Base-by-base conservation (phyloP, 2,113 vertebrate species). In the Peromyscus polionotus region DNA sequence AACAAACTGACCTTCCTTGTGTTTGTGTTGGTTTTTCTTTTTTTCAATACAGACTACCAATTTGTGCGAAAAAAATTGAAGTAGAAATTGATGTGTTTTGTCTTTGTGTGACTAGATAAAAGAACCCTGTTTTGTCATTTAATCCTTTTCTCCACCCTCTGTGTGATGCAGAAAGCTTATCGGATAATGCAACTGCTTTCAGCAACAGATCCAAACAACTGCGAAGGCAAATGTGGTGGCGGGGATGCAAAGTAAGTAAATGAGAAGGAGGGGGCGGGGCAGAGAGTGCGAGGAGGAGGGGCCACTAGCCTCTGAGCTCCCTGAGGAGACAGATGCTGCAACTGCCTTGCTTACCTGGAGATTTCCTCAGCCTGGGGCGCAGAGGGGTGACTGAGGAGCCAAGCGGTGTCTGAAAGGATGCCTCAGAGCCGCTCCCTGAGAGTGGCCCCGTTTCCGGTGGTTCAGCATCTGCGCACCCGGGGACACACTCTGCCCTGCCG, bases 171-270 rank as follows among this genome's bases (percentile, higher is more conserved):
- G 99, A 99, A 98, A 99, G 99, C 98, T 99, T 99, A 88, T 99
- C 99, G 54, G 99, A 99, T 98, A 99, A 99, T 7, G 99, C 99
- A 19, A 99, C 99, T 73, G 99, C 99, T 91, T 99, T 99, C 98
- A 99, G 99, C 98, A 99, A 99, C 98, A 99, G 99, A 99, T 99
- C 99, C 98, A 99, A 99, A 98, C 99, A 99, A 88, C 99, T 99
- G 92, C 99, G 99, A 97, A 98, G 99, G 97, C 99, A 99, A 96
- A 99, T 99, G 99, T 99, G 99, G 99, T 99, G 99, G 99, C 99
- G 99, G 94, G 99, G 99, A 93, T 99, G 99, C 98, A 99, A 99
- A 99, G 99, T 99, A 97, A 98, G 99, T 97, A 24, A 4, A 51
- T 42, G 1, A 22, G 42, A 83, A 28, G 14, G 14, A 1, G 45